phyloP scores from a whole-genome alignment of 2,888 invertebrate genomes.

The Drosophila cracens region DNA sequence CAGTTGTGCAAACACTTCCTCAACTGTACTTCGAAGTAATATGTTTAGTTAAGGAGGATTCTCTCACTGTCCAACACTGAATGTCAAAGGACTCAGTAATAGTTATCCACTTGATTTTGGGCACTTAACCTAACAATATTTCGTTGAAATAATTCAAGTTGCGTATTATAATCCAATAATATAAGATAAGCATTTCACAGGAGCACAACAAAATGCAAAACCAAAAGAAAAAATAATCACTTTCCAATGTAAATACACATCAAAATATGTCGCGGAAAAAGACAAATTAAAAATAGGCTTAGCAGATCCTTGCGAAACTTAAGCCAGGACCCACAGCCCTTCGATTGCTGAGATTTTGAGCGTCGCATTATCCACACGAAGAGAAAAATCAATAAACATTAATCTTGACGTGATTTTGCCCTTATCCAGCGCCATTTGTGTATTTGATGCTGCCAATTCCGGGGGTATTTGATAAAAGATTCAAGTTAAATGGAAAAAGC shows the following conservation, averaged over 20 bases:
- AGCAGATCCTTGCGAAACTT: conserved; percentile 67
- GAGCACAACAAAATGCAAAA: neutral
- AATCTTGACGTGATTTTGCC: conserved; percentile 78
- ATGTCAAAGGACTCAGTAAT: neutral
- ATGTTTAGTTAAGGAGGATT: neutral
- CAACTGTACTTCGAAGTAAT: neutral
- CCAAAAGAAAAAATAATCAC: conserved; percentile 17
- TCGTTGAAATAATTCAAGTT: neutral
- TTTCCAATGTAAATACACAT: conserved; percentile 68
- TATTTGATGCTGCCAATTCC: conserved; percentile 57
- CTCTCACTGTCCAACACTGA: neutral
- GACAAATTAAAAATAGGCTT: conserved; percentile 73
- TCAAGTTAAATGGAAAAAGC: conserved; percentile 58
- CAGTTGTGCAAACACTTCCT: neutral
- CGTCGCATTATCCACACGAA: conserved; percentile 61
- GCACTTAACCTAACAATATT: neutral
- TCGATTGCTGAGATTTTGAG: conserved; percentile 20
- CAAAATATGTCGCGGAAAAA: conserved; percentile 32
- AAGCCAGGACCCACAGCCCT: conserved; percentile 56
- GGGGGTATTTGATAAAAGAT: conserved; percentile 62
- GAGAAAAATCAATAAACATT: conserved; percentile 78
- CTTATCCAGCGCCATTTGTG: conserved; percentile 73
- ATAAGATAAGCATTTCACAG: neutral
- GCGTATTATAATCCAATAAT: neutral
- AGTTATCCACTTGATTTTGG: neutral